Evolutionary conservation across 2,797 vertebrate species (phyloP).

Genomic region (Leptatherina wallacei): DNA sequence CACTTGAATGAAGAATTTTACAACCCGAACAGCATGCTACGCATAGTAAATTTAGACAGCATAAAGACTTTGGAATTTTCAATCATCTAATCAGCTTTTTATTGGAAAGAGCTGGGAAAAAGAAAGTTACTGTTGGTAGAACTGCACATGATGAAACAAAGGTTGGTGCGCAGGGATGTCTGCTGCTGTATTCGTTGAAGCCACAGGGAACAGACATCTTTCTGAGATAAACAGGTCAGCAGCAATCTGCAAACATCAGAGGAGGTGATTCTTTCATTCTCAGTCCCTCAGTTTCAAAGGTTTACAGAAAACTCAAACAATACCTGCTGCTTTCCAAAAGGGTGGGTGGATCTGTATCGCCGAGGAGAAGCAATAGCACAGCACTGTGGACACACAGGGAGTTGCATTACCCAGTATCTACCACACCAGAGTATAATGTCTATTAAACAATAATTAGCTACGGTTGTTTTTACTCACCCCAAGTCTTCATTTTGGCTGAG

Average conservation of each 20-base stretch:
- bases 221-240: slow-evolving; percentile 92
- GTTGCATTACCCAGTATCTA: slow-evolving; percentile 4
- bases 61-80: neutral
- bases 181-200: slow-evolving; percentile 88
- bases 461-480: slow-evolving; percentile 79
- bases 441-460: neutral
- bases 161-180: slow-evolving; percentile 81
- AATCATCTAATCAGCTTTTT: neutral
- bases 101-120: slow-evolving; percentile 11
- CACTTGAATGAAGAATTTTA: slow-evolving; percentile 7
- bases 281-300: neutral
- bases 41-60: neutral
- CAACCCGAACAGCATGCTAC: neutral
- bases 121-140: slow-evolving; percentile 89
- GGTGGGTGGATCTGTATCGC: slow-evolving; percentile 92
- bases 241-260: slow-evolving; percentile 85
- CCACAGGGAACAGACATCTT: slow-evolving; percentile 89
- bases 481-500: slow-evolving; percentile 91
- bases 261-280: slow-evolving; percentile 18
- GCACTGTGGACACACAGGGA: slow-evolving; percentile 78
- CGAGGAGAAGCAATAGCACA: slow-evolving; percentile 90
- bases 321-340: slow-evolving; percentile 95
- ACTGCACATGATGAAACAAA: slow-evolving; percentile 97
- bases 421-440: neutral
- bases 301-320: slow-evolving; percentile 12